Base-by-base conservation (phyloP, 1,140 invertebrate genomes). In the Sarcophaga bullata region DNA sequence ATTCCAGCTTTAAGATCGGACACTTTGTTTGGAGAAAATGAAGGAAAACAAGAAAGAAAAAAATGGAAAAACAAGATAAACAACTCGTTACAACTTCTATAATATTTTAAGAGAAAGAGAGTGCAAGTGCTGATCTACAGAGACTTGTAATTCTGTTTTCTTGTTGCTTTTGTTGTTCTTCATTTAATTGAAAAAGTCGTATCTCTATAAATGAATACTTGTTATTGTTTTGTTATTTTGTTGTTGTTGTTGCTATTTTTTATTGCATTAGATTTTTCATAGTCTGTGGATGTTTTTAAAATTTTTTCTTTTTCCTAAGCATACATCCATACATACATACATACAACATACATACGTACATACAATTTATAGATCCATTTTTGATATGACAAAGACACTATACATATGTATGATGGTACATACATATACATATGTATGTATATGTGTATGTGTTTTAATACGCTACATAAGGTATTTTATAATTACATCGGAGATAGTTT, bases 121-220 rank as follows among this genome's bases (percentile, higher is more conserved):
- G 75, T 78, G 75, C 75, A 78, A 78, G 75, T 78, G 75, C 62
- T 19, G n/a, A 25, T 68, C 62, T 68, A 25, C n/a, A 9, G 17
- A 68, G 62, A 68, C 62, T 68, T 58, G 54, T 19, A 68, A 68
- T 68, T 68, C 62, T 68, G 54, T 58, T 58, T 58, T 58, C 52
- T 58, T 58, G 11, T 58, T 37, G 8, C 19, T 19, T 68, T 68
- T 9, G 6, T 10, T 52, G 46, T 76, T 76, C 46, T 52, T 9
- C 11, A 52, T 78, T 78, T 52, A 78, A 78, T 78, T 78, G 75
- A 78, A 78, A 78, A 78, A 50, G 75, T 19, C 19, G 75, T 78
- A 78, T 78, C 75, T 78, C 75, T 78, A 52, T 78, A 50, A 78
- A 78, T 25, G 48, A 78, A 78, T 50, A 52, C 10, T 78, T 13